Conservation (phyloP, 2,113 vertebrate species). For the Eupsittula cactorum region DNA sequence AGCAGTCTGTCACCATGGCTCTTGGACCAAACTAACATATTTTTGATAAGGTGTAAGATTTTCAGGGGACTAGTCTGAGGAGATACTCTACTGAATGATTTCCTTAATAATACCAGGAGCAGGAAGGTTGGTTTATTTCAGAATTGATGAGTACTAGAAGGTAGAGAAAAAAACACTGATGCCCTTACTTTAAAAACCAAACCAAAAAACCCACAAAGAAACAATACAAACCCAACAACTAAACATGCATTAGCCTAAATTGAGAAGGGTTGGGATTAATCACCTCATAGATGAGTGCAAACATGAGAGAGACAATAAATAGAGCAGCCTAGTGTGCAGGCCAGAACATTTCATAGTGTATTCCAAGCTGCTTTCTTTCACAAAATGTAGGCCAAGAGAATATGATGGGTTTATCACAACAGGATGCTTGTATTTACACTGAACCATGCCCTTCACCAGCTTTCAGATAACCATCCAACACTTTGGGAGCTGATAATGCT, state of each 20-base stretch:
- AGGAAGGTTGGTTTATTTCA: not conserved
- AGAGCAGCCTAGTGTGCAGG: not conserved
- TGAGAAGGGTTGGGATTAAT: not conserved
- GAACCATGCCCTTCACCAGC: not conserved
- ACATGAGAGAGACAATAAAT: not conserved
- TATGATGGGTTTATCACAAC: not conserved
- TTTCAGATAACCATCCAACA: not conserved
- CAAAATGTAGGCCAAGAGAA: not conserved
- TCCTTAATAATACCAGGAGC: not conserved
- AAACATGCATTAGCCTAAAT: not conserved
- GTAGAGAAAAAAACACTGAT: fast-evolving
- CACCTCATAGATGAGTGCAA: not conserved
- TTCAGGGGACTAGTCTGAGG: not conserved
- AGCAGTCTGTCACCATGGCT: not conserved
- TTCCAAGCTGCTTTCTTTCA: not conserved
- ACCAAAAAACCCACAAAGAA: not conserved
- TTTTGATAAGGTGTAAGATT: not conserved
- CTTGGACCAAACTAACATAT: not conserved
- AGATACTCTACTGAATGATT: not conserved
- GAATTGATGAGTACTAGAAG: not conserved
- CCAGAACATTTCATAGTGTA: not conserved
- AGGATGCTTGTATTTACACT: fast-evolving
- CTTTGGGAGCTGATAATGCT: not conserved
- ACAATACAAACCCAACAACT: not conserved
- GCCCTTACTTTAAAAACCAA: not conserved